These are phyloP conservation scores for Limnothrissa miodon DNA, from an alignment of 2,113 vertebrate genomes.

Conservation along the genomic window DNA sequence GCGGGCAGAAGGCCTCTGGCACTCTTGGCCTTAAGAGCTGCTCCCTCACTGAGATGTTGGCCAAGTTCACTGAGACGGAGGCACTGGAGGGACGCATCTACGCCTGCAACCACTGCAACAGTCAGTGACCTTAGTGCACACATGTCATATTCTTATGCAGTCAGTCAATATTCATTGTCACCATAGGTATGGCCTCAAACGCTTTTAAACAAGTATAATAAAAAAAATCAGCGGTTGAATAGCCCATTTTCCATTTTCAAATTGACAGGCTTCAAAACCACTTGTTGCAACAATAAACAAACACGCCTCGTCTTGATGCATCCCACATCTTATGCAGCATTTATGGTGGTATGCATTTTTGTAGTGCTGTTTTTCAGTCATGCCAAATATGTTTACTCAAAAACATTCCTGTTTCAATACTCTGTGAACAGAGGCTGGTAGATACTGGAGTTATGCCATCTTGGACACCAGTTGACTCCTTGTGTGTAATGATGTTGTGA, in stretches of 20 bases:
- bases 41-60: constrained; percentile 95
- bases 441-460: neutral
- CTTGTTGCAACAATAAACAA: no score
- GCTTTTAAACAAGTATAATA: no score
- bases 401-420: neutral
- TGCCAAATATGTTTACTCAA: no score
- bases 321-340: no score
- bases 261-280: neutral
- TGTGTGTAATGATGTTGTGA: neutral
- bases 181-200: no score
- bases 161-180: no score
- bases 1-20: constrained; percentile 78
- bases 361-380: no score
- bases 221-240: no score
- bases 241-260: no score
- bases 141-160: no score
- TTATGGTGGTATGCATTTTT: no score
- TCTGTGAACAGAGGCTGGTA: neutral
- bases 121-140: constrained; percentile 72
- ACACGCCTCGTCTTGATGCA: neutral
- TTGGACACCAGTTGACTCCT: neutral
- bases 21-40: constrained; percentile 81
- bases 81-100: constrained; percentile 95
- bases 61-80: constrained; percentile 98
- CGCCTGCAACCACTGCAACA: constrained; percentile 98